Base-by-base conservation (phyloP, 64 coral and sea anemone species). In the Stichodactyla mertensii region DNA sequence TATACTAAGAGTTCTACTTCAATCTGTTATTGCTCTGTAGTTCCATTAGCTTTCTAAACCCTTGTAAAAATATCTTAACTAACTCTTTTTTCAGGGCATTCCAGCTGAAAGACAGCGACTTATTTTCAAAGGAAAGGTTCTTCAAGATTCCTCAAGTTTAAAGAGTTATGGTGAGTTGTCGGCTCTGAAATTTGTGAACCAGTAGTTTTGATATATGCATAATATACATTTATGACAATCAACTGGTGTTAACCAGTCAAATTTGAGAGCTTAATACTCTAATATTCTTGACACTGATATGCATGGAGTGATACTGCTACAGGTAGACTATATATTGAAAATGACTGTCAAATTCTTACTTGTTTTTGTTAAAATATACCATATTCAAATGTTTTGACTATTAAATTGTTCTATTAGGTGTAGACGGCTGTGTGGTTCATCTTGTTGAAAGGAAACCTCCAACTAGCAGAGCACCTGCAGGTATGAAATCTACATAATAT, bases 101-200 rank as follows among this genome's bases (percentile, higher is more conserved):
- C 82, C 96, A 70, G 85, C 88, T 56, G 85, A 98, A 52, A 94
- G 91, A 51, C 96, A 98, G 86, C 80, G 93, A 22, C 88, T 98
- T 28, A 98, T 98, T 78, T 98, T 98, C 62, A 92, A 92, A 90
- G 96, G 96, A 55, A 98, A 98, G 79, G 96, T 98, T 64, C 85
- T 98, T n/a, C 96, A 98, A 86, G 96, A 98, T 92, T 93, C 94
- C 7, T 94, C 94, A 81, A 92, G 83, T 55, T 87, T 98, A 1
- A 71, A 88, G 18, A 92, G 93, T 78, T 98, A 90, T 92, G 88
- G 96, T 98, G 90, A 59, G 91, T 74, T 74, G 8, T 45, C 36
- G 1, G 36, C 36, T 45, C 36, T 45, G 36, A 45, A 45, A 45
- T 45, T 1, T 2, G 3, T 45, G 36, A 45, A 45, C 36, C 36